Evolutionary conservation across 2,888 invertebrate species (phyloP), one percentile per base, ranked within the genome.

Genomic region (Lingula anatina): DNA sequence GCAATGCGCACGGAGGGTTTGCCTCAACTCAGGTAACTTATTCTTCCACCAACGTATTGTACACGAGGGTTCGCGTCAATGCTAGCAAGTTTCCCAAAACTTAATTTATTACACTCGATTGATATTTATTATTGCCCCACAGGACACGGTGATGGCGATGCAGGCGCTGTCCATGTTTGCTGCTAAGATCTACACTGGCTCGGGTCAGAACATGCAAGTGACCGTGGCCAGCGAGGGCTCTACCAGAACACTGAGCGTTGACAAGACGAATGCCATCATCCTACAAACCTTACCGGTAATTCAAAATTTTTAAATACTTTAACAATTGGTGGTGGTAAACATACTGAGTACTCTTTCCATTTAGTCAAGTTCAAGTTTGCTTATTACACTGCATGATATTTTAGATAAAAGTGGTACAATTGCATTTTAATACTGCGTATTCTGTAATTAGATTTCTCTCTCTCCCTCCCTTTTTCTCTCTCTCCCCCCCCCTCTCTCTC

Each of bases 91-190:
- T 31, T 15, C 15, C 7, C 15, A 31, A 31, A 31, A 12, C 15
- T 31, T 7, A 12, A 15, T 12, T 15, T 12, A 15, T 12, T 12
- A 31, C 7, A 12, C 15, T 12, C 35, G 15, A 12, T 12, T 31
- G 9, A 31, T 31, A 12, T 31, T 31, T 7, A 31, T 2, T 47
- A 35, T 55, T 57, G 36, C 28, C 1, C 53, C 51, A 12, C 50
- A 76, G 74, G 77, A 78, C 53, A 78, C 78, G 2, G 75, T 78
- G 9, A 51, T 78, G 27, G 78, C 70, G 4, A 64, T 78, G 25
- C 71, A 75, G 56, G 71, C 77, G n/a, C 56, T 78, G 45, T 73
- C 76, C 3, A 62, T 67, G 47, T 70, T 72, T 54, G 75, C 72
- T 15, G 56, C 55, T 9, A 60, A 68, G 54, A 60, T 64, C 5